phyloP scores from a whole-genome alignment of 30 jellyfish, hydroid and myxozoan genomes.

The Aurelia aurita region DNA sequence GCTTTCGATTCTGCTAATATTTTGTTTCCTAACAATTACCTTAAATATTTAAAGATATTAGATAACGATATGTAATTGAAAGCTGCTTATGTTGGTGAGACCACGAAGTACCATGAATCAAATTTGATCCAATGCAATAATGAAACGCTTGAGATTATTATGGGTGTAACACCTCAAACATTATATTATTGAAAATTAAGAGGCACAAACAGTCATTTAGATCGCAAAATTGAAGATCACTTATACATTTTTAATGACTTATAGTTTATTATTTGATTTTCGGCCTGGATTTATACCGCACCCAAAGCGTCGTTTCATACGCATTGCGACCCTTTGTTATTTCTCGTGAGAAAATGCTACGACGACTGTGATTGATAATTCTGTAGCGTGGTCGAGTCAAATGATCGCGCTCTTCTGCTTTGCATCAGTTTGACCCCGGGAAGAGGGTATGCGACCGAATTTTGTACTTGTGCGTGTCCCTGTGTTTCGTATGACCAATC shows the following conservation, averaged over 20 bases:
- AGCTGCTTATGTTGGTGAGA: not conserved
- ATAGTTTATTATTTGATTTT: not conserved
- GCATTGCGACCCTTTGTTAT: not conserved
- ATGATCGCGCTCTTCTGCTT: too few species aligned
- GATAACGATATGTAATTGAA: too few species aligned
- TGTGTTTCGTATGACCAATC: too few species aligned
- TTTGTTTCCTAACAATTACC: too few species aligned
- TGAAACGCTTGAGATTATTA: not conserved
- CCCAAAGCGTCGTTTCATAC: conserved; percentile 5
- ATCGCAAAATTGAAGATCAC: conserved; percentile 19
- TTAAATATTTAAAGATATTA: too few species aligned
- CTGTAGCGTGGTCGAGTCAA: too few species aligned
- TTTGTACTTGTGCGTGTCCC: too few species aligned
- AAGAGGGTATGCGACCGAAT: too few species aligned
- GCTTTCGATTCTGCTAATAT: too few species aligned
- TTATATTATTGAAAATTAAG: not conserved
- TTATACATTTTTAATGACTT: conserved; percentile 5
- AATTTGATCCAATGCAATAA: not conserved
- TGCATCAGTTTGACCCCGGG: too few species aligned
- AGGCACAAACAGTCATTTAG: not conserved
- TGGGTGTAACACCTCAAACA: too few species aligned
- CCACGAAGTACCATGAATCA: not conserved
- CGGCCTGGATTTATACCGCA: not conserved
- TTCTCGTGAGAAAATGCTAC: not conserved
- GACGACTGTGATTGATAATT: too few species aligned